These are phyloP conservation scores for Tyrophagus putrescentiae DNA, from an alignment of 1,140 invertebrate genomes.

Conservation along the genomic window DNA sequence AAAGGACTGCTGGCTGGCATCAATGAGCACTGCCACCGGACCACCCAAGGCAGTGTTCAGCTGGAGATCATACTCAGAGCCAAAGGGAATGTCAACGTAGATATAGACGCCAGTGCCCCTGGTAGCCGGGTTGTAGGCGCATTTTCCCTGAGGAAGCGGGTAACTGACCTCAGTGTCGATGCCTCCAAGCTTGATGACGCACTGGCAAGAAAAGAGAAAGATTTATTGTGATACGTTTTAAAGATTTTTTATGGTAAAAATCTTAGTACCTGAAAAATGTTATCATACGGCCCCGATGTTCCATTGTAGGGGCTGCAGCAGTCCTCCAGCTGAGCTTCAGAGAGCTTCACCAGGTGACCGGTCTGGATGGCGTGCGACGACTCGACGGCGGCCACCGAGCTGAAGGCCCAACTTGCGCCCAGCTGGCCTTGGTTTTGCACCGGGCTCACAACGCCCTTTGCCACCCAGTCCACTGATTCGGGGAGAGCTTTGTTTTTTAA, in stretches of 20 bases:
- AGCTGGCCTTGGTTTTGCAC: constrained; percentile 82
- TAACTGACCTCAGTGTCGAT: constrained; percentile 24
- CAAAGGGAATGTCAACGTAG: constrained; percentile 57
- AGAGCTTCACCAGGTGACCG: constrained; percentile 62
- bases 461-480: constrained; percentile 65
- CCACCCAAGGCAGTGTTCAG: constrained; percentile 58
- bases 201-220: constrained; percentile 12
- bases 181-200: constrained; percentile 24
- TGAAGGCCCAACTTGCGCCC: constrained; percentile 49
- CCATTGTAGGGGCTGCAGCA: constrained; percentile 34
- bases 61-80: constrained; percentile 51
- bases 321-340: constrained; percentile 23
- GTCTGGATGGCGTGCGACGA: constrained; percentile 78
- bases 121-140: constrained; percentile 51
- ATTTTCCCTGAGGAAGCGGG: constrained; percentile 34
- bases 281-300: constrained; percentile 21
- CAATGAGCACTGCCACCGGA: constrained; percentile 43
- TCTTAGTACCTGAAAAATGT: too few relatives aligned
- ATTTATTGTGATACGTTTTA: neutral
- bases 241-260: too few relatives aligned
- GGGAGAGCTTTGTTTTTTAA: constrained; percentile 47
- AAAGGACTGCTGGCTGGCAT: constrained; percentile 38
- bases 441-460: constrained; percentile 67
- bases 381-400: constrained; percentile 16
- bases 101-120: constrained; percentile 67